Percentiles rank a stretch among this genome's conserved stretches.
Conservation (phyloP, 2,888 invertebrate species). For the Quadriops clusia region DNA sequence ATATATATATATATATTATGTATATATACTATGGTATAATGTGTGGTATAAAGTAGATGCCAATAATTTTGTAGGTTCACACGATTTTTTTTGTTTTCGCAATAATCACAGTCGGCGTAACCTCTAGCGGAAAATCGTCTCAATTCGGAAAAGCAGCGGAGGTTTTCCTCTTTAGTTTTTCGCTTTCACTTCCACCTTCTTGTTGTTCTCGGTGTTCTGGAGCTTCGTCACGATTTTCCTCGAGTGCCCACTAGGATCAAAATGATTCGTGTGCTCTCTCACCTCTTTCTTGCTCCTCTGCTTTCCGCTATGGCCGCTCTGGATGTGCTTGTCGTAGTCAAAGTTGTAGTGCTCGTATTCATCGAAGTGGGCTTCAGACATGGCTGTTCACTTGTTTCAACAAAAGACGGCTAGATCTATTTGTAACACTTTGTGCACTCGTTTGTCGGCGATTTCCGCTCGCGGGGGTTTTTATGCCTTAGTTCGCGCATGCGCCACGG, state of each 20-base stretch:
- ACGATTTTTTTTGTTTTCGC: no score
- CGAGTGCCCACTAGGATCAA: constrained; percentile 86
- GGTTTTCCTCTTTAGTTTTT: constrained; percentile 23
- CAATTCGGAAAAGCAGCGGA: no score
- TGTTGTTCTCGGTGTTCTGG: constrained; percentile 73
- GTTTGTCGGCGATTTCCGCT: no score
- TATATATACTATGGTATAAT: no score
- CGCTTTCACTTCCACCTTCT: constrained; percentile 42
- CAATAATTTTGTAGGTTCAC: no score
- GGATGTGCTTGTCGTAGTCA: constrained; percentile 82
- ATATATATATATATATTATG: no score
- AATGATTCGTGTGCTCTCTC: constrained; percentile 78
- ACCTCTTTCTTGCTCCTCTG: constrained; percentile 84
- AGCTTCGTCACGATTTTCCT: constrained; percentile 82
- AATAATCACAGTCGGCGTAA: no score
- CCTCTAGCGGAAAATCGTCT: constrained; percentile 13
- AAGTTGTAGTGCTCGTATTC: constrained; percentile 92
- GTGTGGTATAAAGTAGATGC: no score
- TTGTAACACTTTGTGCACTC: no score
- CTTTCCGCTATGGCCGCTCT: constrained; percentile 80
- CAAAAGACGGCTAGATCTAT: no score
- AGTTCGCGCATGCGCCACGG: no score
- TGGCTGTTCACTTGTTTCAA: constrained; percentile 31
- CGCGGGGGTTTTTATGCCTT: no score
- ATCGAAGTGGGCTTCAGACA: constrained; percentile 79